Conservation (phyloP, 2,888 invertebrate species). For the Diogma glabrata region DNA sequence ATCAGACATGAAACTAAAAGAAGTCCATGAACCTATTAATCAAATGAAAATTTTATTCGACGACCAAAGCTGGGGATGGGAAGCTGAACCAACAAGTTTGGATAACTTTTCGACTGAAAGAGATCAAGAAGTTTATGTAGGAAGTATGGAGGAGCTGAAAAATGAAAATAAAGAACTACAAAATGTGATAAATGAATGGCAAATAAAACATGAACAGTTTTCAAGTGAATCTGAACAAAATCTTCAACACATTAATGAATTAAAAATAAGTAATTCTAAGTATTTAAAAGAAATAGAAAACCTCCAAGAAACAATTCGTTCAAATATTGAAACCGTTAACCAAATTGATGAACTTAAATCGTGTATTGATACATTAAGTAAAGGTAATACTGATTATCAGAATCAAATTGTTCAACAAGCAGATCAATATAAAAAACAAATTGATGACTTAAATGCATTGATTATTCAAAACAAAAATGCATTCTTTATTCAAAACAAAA, state of each 20-base stretch:
- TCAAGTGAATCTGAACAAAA: no score
- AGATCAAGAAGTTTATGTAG: not conserved
- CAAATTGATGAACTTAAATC: no score
- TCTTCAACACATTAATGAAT: no score
- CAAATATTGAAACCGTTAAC: no score
- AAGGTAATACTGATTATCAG: conserved; percentile 2
- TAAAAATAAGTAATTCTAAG: no score
- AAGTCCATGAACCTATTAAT: not conserved
- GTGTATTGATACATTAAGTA: no score
- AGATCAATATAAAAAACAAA: no score
- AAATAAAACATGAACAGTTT: not conserved
- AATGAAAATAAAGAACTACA: conserved; percentile 3
- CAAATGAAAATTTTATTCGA: conserved; percentile 5
- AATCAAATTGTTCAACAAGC: conserved; percentile 19
- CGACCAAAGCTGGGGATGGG: conserved; percentile 9
- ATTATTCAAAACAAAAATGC: no score
- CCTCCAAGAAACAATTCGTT: no score
- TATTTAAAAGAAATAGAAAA: no score
- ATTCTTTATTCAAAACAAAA: no score
- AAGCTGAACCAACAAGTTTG: conserved; percentile 6
- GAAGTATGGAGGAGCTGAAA: conserved; percentile 1
- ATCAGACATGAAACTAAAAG: not conserved
- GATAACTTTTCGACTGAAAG: not conserved
- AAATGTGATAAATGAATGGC: not conserved
- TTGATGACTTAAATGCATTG: no score